A percentile compares a stretch with the other conserved stretches of the same genome.
Conservation (phyloP, 2,113 vertebrate genomes). For the Sarotherodon lohbergeri region DNA sequence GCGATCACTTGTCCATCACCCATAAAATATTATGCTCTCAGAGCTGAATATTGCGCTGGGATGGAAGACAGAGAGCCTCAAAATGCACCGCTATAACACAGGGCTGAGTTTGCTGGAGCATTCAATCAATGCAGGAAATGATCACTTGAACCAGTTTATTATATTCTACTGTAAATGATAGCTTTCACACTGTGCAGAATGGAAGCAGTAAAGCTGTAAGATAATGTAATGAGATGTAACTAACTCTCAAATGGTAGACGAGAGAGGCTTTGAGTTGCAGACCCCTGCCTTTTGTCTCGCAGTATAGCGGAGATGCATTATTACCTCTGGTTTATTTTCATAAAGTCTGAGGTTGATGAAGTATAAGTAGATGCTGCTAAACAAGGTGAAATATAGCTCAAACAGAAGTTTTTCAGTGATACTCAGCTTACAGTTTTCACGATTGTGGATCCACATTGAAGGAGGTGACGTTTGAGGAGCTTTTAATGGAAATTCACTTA, state of each 20-base stretch:
- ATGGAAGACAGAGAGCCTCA: neutral
- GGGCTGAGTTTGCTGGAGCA: constrained; percentile 1
- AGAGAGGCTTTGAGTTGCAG: constrained; percentile 8
- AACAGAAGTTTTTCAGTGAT: neutral
- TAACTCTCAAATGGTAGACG: neutral
- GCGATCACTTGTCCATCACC: constrained; percentile 1
- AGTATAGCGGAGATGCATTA: neutral
- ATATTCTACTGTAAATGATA: constrained; percentile 2
- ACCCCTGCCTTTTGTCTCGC: neutral
- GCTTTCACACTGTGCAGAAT: constrained; percentile 2
- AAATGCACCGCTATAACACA: neutral
- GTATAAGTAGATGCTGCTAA: neutral
- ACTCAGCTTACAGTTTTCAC: neutral
- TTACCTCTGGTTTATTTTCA: neutral
- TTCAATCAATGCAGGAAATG: constrained; percentile 52
- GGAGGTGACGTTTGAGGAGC: neutral
- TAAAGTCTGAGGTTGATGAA: neutral
- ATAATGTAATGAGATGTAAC: constrained; percentile 16
- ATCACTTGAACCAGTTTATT: constrained; percentile 17
- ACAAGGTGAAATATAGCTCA: neutral
- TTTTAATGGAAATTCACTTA: neutral
- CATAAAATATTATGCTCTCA: neutral
- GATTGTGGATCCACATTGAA: neutral
- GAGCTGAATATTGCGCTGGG: neutral
- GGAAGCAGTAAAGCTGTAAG: neutral